phyloP scores from a whole-genome alignment of 2,888 invertebrate genomes.

The Nomada ruficornis region DNA sequence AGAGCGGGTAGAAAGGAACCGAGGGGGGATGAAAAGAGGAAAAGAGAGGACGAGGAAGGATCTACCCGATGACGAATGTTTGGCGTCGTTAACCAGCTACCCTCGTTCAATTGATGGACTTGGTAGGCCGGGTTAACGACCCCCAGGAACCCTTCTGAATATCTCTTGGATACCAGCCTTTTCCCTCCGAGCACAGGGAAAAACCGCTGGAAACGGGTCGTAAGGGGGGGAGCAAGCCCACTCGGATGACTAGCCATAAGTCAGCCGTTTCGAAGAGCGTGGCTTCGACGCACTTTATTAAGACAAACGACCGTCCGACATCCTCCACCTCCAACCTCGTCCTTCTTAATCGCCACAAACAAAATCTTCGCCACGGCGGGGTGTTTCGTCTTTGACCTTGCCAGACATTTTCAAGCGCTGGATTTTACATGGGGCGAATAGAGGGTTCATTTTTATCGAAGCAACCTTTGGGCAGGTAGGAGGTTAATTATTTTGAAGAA shows the following conservation, averaged over 20 bases:
- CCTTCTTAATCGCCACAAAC: slow-evolving; percentile 59
- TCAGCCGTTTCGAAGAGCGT: slow-evolving; percentile 60
- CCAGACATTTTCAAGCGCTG: not conserved
- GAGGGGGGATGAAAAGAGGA: slow-evolving; percentile 25
- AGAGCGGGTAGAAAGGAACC: slow-evolving; percentile 6
- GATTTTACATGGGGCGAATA: too few species aligned
- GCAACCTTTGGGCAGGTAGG: not conserved
- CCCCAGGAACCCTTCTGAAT: slow-evolving; percentile 55
- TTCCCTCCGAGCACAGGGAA: slow-evolving; percentile 21
- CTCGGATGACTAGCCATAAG: slow-evolving; percentile 74
- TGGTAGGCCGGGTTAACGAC: slow-evolving; percentile 64
- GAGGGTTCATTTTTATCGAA: not conserved
- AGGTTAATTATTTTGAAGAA: too few species aligned
- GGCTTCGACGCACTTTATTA: slow-evolving; percentile 78
- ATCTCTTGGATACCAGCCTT: slow-evolving; percentile 35
- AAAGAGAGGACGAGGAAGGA: slow-evolving; percentile 2
- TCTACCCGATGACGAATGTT: slow-evolving; percentile 64
- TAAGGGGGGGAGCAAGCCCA: slow-evolving; percentile 37
- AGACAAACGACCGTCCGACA: slow-evolving; percentile 73
- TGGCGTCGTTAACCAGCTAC: slow-evolving; percentile 63
- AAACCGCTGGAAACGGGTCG: slow-evolving; percentile 46
- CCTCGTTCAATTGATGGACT: slow-evolving; percentile 68
- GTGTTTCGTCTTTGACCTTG: slow-evolving; percentile 12
- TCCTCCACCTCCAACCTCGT: slow-evolving; percentile 30
- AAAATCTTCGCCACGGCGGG: slow-evolving; percentile 11